phyloP scores from a whole-genome alignment of 2,113 vertebrate genomes.

The Glaucidium brasilianum region DNA sequence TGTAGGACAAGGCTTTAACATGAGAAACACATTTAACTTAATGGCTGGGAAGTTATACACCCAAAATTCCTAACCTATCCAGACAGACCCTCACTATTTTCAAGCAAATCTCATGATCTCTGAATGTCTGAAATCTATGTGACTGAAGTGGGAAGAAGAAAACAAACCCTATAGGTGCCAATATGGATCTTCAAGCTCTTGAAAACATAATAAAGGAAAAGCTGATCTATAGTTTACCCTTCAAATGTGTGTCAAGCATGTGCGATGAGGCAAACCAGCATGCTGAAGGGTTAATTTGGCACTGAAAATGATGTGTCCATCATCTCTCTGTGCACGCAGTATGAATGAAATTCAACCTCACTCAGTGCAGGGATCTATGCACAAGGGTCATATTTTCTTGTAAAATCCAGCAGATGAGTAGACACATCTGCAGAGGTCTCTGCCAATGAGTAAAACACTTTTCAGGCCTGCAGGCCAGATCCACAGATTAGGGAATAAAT shows the following conservation, averaged over 20 bases:
- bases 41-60: neutral
- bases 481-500: neutral
- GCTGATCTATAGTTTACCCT: neutral
- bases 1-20: neutral
- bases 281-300: neutral
- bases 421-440: neutral
- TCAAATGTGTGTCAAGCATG: neutral
- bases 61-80: neutral
- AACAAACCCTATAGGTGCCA: neutral
- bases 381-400: slow-evolving; percentile 20
- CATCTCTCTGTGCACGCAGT: fast-evolving
- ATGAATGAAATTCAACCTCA: neutral
- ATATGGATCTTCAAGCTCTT: neutral
- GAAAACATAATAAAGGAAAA: neutral
- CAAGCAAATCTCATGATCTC: neutral
- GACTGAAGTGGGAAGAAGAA: neutral
- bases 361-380: neutral
- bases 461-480: neutral
- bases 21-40: neutral
- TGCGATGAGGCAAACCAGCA: neutral
- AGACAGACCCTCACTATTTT: neutral
- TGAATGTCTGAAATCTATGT: neutral
- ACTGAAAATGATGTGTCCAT: neutral
- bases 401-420: neutral
- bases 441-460: neutral